These are phyloP conservation scores for Bucco capensis DNA, from an alignment of 2,113 vertebrate genomes.

Conservation along the genomic window DNA sequence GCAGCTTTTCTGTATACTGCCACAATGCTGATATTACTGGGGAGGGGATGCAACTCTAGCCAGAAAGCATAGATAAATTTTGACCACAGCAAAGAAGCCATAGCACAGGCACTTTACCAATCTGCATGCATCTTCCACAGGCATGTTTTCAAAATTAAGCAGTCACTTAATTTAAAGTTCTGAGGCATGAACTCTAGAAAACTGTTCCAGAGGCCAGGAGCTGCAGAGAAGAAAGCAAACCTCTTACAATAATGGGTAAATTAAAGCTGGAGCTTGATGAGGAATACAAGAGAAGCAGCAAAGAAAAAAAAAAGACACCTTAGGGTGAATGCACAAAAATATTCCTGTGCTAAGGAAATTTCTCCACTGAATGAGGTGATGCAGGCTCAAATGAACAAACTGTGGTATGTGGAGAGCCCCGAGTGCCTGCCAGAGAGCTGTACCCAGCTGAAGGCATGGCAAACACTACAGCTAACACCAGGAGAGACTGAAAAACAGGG, in stretches of 20 bases:
- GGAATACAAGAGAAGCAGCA: not conserved
- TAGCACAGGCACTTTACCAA: not conserved
- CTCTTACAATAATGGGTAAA: not conserved
- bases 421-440: not conserved
- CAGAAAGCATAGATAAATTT: slow-evolving; percentile 8
- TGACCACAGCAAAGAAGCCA: not conserved
- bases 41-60: slow-evolving; percentile 2
- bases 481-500: not conserved
- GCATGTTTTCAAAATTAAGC: not conserved
- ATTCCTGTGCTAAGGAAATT: not conserved
- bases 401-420: not conserved
- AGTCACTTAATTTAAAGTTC: not conserved
- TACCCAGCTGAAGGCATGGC: not conserved
- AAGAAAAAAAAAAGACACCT: not conserved
- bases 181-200: not conserved
- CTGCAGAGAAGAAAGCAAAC: not conserved
- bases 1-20: slow-evolving; percentile 1
- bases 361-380: not conserved
- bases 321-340: not conserved
- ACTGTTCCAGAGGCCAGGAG: not conserved
- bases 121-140: not conserved
- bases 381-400: not conserved
- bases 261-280: not conserved
- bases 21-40: slow-evolving; percentile 16
- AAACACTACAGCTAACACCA: not conserved